These are phyloP conservation scores for Pterocles gutturalis DNA, from an alignment of 2,113 vertebrate genomes.

Conservation along the genomic window DNA sequence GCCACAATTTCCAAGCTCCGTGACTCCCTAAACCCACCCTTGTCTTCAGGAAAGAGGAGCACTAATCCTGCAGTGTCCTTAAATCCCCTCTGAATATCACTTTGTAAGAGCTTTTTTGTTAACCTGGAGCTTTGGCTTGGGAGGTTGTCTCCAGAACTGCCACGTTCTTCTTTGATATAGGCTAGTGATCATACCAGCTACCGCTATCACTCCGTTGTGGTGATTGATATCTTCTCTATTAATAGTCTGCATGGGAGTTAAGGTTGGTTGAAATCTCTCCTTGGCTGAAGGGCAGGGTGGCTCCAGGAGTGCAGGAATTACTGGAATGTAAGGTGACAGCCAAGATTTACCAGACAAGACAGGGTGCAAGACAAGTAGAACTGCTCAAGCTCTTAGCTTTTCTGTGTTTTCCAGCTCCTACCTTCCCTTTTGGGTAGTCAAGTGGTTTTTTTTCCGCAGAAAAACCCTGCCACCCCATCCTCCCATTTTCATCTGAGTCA, in stretches of 20 bases:
- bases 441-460: neutral
- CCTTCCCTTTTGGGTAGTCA: neutral
- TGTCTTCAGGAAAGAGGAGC: neutral
- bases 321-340: neutral
- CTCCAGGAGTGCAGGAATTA: neutral
- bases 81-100: neutral
- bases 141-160: neutral
- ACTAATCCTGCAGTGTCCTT: neutral
- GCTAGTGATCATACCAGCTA: neutral
- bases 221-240: neutral
- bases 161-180: neutral
- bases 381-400: neutral
- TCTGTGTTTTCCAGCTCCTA: neutral
- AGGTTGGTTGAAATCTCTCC: neutral
- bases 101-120: neutral
- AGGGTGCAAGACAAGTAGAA: neutral
- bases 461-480: neutral
- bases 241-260: neutral
- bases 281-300: neutral
- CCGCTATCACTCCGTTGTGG: neutral
- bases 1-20: neutral
- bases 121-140: neutral
- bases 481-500: neutral
- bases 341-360: neutral
- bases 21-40: neutral